Percentiles rank a stretch among this genome's conserved stretches.
These are phyloP conservation scores for Epinotia demarniana DNA, from an alignment of 2,888 invertebrate genomes.

Conservation along the genomic window DNA sequence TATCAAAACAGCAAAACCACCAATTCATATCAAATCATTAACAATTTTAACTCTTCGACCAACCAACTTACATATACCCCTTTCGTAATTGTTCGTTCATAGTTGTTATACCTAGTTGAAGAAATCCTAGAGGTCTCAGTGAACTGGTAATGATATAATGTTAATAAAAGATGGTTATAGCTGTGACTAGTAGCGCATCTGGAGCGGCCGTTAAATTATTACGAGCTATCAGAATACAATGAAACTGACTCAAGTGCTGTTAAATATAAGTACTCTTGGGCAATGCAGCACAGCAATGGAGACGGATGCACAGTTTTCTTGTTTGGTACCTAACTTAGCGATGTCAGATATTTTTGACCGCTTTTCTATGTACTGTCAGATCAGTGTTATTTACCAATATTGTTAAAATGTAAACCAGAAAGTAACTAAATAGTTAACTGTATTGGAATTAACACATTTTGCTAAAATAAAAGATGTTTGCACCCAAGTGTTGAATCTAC, in stretches of 20 bases:
- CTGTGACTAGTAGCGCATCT: conserved; percentile 48
- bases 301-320: background rate
- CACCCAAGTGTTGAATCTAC: too few species aligned
- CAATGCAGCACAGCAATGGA: background rate
- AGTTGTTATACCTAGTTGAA: background rate
- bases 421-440: too few species aligned
- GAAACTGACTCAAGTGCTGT: conserved; percentile 26
- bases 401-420: too few species aligned
- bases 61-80: conserved; percentile 9
- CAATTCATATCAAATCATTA: conserved; percentile 20
- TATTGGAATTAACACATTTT: too few species aligned
- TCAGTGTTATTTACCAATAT: too few species aligned
- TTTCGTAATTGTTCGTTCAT: conserved; percentile 19
- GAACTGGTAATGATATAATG: conserved; percentile 43
- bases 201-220: conserved; percentile 50
- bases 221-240: conserved; percentile 43
- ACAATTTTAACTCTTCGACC: conserved; percentile 13
- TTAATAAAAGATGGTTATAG: conserved; percentile 45
- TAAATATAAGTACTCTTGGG: conserved; percentile 27
- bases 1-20: conserved; percentile 14
- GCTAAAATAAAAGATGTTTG: too few species aligned
- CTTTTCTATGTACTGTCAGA: background rate
- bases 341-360: background rate
- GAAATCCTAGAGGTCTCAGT: conserved; percentile 33
- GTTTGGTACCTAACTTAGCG: background rate